A percentile compares a stretch with the other conserved stretches of the same genome.
Evolutionary conservation across 2,888 invertebrate genomes (phyloP).

Genomic region (Sussaba pulchella): DNA sequence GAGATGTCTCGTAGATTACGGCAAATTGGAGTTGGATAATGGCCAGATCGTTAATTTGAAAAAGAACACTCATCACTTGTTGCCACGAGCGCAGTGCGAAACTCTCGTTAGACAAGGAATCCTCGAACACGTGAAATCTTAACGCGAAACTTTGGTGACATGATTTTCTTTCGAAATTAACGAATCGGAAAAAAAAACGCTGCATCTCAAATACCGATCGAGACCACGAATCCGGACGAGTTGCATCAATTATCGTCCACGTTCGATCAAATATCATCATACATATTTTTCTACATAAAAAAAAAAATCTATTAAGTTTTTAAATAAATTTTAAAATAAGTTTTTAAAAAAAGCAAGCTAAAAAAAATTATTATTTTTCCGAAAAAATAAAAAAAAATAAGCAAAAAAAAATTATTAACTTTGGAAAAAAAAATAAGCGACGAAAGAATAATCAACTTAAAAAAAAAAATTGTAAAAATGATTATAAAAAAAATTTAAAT

Average conservation of each 20-base stretch:
- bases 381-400: too few species aligned
- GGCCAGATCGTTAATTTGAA: conserved; percentile 95
- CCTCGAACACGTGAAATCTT: conserved; percentile 89
- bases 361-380: too few species aligned
- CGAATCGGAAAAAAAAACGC: too few species aligned
- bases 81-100: conserved; percentile 95
- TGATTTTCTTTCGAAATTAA: too few species aligned
- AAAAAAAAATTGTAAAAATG: too few species aligned
- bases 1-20: conserved; percentile 95
- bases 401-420: too few species aligned
- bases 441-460: too few species aligned
- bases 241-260: background rate
- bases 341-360: too few species aligned
- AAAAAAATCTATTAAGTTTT: too few species aligned
- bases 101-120: conserved; percentile 95
- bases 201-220: background rate
- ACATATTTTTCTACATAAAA: conserved; percentile 28
- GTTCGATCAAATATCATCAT: background rate
- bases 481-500: too few species aligned
- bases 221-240: background rate
- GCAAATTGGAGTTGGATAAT: conserved; percentile 96
- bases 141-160: conserved; percentile 43
- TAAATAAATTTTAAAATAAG: too few species aligned
- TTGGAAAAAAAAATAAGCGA: too few species aligned
- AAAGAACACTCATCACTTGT: conserved; percentile 95